A percentile compares a stretch with the other conserved stretches of the same genome.
Evolutionary conservation across 2,113 vertebrate species (phyloP).

Genomic region (Syngnathus scovelli): DNA sequence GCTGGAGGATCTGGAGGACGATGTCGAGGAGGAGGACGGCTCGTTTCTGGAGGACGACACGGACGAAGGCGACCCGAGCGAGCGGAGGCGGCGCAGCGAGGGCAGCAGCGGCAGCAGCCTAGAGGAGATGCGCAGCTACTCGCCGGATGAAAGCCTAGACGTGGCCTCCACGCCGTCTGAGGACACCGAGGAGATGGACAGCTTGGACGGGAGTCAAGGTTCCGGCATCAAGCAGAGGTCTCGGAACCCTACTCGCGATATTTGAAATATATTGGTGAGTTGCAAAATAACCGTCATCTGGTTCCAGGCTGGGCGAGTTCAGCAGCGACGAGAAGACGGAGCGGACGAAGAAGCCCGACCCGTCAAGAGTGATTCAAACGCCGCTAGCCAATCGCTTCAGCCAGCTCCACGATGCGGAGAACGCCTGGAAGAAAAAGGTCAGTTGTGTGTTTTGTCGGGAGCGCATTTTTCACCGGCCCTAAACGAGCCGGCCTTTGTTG

Average conservation of each 20-base stretch:
- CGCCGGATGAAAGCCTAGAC: slow-evolving; percentile 52
- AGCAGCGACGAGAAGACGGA: slow-evolving; percentile 38
- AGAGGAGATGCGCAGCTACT: slow-evolving; percentile 52
- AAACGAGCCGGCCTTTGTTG: slow-evolving; percentile 15
- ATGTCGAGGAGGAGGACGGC: slow-evolving; percentile 36
- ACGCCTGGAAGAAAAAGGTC: slow-evolving; percentile 75
- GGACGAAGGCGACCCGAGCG: slow-evolving; percentile 38
- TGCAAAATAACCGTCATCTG: neutral
- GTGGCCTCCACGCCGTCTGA: slow-evolving; percentile 58
- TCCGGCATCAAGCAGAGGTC: slow-evolving; percentile 67
- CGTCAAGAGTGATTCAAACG: slow-evolving; percentile 43
- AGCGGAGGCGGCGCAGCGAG: slow-evolving; percentile 13
- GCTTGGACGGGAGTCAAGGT: slow-evolving; percentile 59
- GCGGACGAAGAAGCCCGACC: slow-evolving; percentile 47
- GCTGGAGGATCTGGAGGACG: slow-evolving; percentile 18
- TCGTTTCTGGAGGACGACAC: slow-evolving; percentile 34
- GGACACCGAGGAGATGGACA: slow-evolving; percentile 68
- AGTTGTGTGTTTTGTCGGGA: neutral
- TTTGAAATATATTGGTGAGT: too few species aligned
- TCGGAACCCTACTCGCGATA: neutral
- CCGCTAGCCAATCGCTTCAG: slow-evolving; percentile 67
- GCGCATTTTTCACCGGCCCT: too few species aligned
- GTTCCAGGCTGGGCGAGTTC: slow-evolving; percentile 56
- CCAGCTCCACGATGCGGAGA: slow-evolving; percentile 69
- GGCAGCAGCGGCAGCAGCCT: slow-evolving; percentile 26